Conservation (phyloP, 1,140 invertebrate genomes). For the Euwallacea similis region DNA sequence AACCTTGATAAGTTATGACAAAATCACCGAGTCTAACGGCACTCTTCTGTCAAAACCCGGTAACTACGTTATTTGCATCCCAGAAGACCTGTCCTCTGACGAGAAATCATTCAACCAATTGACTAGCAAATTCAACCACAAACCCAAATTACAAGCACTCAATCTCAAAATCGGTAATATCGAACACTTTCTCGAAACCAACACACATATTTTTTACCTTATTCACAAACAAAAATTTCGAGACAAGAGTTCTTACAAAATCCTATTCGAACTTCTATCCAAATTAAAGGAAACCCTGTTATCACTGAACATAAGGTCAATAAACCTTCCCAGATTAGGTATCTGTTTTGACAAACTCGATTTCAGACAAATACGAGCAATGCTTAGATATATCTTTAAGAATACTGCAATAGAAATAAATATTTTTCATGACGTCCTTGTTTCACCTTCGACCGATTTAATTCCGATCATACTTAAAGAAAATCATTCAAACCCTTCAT, state of each 20-base stretch:
- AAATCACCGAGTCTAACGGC: background rate
- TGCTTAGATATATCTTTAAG: slow-evolving; percentile 7
- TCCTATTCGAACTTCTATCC: background rate
- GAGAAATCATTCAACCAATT: background rate
- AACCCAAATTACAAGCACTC: background rate
- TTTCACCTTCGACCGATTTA: background rate
- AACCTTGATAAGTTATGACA: background rate
- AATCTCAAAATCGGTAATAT: background rate
- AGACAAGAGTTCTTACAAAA: background rate
- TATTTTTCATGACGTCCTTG: slow-evolving; percentile 6
- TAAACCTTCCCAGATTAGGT: background rate
- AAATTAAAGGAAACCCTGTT: slow-evolving; percentile 7
- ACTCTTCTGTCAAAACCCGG: background rate
- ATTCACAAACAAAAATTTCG: background rate
- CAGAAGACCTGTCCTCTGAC: background rate
- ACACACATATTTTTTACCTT: background rate
- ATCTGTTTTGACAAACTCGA: background rate
- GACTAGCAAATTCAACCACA: background rate
- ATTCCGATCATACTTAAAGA: slow-evolving; percentile 10
- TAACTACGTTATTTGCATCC: background rate
- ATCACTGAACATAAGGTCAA: background rate
- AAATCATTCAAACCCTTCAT: slow-evolving; percentile 11
- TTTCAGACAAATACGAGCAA: background rate
- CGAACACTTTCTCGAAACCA: background rate
- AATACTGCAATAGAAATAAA: slow-evolving; percentile 12